phyloP scores from a whole-genome alignment of 2,888 invertebrate genomes.

The Spilarctia lutea region DNA sequence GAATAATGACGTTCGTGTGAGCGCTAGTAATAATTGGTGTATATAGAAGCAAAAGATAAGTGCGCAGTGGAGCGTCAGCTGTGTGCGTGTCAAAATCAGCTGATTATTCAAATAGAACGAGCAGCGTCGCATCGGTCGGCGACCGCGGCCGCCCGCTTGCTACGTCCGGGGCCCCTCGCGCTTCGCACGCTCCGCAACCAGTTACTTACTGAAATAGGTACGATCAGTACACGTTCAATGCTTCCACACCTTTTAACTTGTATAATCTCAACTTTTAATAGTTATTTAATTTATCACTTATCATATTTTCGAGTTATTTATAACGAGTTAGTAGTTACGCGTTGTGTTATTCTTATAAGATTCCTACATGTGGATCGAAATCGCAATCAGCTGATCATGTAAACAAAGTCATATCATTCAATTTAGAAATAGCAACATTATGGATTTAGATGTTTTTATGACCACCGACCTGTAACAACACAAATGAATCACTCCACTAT shows the following conservation, averaged over 20 bases:
- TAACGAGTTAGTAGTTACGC: conserved; percentile 20
- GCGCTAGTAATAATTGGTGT: conserved; percentile 59
- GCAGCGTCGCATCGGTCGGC: conserved; percentile 76
- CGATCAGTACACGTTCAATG: conserved; percentile 19
- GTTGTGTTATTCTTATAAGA: conserved; percentile 64
- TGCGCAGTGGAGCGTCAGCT: conserved; percentile 81
- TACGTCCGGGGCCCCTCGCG: conserved; percentile 33
- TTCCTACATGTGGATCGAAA: conserved; percentile 62
- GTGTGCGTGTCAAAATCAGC: conserved; percentile 87
- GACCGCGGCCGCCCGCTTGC: conserved; percentile 66
- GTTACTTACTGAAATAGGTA: conserved; percentile 37
- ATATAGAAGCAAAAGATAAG: conserved; percentile 72
- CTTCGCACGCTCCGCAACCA: conserved; percentile 33
- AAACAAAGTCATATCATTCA: conserved; percentile 71
- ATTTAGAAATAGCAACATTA: conserved; percentile 38
- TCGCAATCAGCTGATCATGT: conserved; percentile 83
- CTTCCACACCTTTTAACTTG: conserved; percentile 29
- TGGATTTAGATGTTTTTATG: conserved; percentile 28
- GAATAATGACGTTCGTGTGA: conserved; percentile 59
- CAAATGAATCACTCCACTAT: conserved; percentile 41
- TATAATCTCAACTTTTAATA: conserved; percentile 24
- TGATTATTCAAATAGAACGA: conserved; percentile 87
- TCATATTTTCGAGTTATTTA: conserved; percentile 17
- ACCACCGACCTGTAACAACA: conserved; percentile 40
- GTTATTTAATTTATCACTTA: conserved; percentile 21